phyloP scores from a whole-genome alignment of 2,113 vertebrate species.

The Chroicocephalus ridibundus region DNA sequence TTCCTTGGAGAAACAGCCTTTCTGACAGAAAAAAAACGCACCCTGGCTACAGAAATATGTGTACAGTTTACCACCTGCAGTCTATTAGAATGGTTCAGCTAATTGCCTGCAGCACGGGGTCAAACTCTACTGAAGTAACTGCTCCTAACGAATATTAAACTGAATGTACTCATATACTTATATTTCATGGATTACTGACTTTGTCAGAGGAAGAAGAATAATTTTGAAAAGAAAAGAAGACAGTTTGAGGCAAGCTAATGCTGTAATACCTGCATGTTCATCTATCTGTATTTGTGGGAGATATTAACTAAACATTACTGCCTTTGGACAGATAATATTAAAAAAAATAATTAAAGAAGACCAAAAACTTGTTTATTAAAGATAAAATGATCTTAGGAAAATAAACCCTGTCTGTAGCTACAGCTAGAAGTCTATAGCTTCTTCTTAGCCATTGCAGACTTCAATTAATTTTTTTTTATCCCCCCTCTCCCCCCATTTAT shows the following conservation, averaged over 20 bases:
- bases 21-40: not conserved
- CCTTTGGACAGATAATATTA: not conserved
- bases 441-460: not conserved
- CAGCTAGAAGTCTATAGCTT: not conserved
- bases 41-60: not conserved
- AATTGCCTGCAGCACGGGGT: not conserved
- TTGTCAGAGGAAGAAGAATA: not conserved
- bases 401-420: not conserved
- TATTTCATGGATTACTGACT: not conserved
- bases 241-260: not conserved
- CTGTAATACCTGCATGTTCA: not conserved
- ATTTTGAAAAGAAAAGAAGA: not conserved
- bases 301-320: not conserved
- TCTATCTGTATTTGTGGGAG: not conserved
- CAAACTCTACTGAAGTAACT: not conserved
- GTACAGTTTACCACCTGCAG: not conserved
- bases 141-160: not conserved
- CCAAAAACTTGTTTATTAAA: not conserved
- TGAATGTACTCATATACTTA: not conserved
- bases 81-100: not conserved
- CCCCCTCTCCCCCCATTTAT: rapidly evolving
- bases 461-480: not conserved
- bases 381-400: not conserved
- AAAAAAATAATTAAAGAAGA: not conserved
- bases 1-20: not conserved